Evolutionary conservation across 2,797 vertebrate species (phyloP), one percentile per base, ranked within the genome.

Genomic region (Anabas testudineus): DNA sequence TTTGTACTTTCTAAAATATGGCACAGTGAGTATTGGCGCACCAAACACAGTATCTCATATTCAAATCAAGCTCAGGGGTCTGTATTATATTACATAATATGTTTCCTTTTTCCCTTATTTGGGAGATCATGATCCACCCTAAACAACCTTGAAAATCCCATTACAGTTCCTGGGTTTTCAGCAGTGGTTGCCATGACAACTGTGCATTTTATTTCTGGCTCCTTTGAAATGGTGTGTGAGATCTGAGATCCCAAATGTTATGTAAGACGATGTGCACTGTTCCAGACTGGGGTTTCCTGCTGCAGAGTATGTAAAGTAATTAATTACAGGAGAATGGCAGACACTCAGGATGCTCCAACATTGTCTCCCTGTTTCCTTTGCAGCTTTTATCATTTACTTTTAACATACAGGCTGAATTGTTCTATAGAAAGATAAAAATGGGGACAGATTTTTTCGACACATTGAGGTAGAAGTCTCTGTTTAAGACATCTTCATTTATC

Each of bases 161-260:
- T 90, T 88, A 90, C 76, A 83, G 64, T 88, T 87, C 84, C 82
- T 80, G 55, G 88, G 75, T 87, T 91, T 92, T 91, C 82, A 81
- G 88, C 83, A 83, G 84, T 69, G 81, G 93, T 94, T 94, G 72
- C 90, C 91, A 93, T 94, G 92, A 92, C 93, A 94, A 94, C 93
- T 72, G 85, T 81, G 87, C 81, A 88, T 89, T 93, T 93, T 92
- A 91, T 93, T 93, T 91, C 86, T 84, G 90, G 86, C 86, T 92
- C 85, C 74, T 92, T 93, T 93, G 87, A 90, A 91, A 88, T 70
- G 70, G 83, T 87, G 90, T 82, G 84, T 82, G 84, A 88, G 84
- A 93, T 93, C 88, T 88, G 80, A 85, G 87, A 85, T 84, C 80
- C 88, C 77, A 80, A 88, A 74, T 68, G 84, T 94, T 94, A 93